phyloP scores from a whole-genome alignment of 2,113 vertebrate genomes.

The Crypturellus undulatus region DNA sequence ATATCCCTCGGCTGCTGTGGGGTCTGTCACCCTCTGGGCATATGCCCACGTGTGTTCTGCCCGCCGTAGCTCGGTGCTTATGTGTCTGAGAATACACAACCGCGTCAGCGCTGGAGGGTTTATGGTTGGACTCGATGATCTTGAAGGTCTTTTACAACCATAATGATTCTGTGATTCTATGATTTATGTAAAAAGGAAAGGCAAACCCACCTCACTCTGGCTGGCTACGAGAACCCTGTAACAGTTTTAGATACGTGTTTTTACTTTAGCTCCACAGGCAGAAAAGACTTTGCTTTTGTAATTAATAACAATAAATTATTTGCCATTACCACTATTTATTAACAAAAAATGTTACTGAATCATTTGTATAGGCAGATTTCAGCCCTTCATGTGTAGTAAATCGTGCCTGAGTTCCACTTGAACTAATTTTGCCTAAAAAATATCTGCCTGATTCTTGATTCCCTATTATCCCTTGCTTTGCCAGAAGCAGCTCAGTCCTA shows the following conservation, averaged over 20 bases:
- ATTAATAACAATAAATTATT: background rate
- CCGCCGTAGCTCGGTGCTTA: background rate
- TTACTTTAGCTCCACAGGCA: accelerated
- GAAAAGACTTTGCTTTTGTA: background rate
- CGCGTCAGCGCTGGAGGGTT: accelerated
- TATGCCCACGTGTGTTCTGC: background rate
- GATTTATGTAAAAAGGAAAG: background rate
- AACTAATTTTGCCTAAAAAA: background rate
- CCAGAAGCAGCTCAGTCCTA: background rate
- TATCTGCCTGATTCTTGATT: background rate
- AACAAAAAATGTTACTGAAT: background rate
- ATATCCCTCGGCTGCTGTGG: background rate
- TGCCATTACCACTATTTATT: background rate
- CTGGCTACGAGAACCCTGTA: background rate
- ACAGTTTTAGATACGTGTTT: background rate
- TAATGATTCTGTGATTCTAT: too few species aligned
- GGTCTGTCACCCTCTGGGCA: background rate
- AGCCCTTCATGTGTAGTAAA: background rate
- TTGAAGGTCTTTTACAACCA: too few species aligned
- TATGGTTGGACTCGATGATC: too few species aligned
- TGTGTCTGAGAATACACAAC: background rate
- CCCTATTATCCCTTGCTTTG: background rate
- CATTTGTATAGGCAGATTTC: background rate
- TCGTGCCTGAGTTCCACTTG: background rate
- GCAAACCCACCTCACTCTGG: background rate